Conservation (phyloP, 1,140 invertebrate species). For the Papilio polytes region DNA sequence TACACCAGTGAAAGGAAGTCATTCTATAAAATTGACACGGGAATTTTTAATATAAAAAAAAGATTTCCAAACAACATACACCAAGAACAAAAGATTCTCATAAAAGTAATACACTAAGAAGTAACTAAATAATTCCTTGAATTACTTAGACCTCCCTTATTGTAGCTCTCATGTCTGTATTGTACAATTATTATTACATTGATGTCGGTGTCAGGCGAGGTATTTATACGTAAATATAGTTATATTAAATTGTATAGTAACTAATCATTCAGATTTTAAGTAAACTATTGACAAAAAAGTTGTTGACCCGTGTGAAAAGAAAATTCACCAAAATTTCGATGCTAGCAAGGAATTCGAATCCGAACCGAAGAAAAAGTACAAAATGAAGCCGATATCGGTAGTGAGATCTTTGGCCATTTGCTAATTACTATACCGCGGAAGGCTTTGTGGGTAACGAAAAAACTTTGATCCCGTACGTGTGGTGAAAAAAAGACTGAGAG, state of each 20-base stretch:
- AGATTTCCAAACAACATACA: too few species aligned
- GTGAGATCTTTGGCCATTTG: constrained; percentile 68
- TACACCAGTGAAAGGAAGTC: neutral
- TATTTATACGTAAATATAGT: neutral
- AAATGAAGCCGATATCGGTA: constrained; percentile 53
- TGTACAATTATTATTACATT: too few species aligned
- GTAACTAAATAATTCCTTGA: too few species aligned
- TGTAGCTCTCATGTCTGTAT: too few species aligned
- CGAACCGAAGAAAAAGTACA: constrained; percentile 46
- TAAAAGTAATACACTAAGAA: too few species aligned
- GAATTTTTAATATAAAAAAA: too few species aligned
- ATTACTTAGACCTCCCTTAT: too few species aligned
- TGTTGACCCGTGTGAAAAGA: neutral
- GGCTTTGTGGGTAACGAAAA: constrained; percentile 58
- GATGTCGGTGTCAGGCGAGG: too few species aligned
- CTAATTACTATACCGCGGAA: constrained; percentile 66
- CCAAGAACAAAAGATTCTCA: too few species aligned
- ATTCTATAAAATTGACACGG: too few species aligned
- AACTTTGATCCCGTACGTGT: constrained; percentile 49
- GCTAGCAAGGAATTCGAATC: constrained; percentile 40
- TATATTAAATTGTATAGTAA: neutral
- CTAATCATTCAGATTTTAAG: neutral
- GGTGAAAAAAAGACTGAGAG: constrained; percentile 14
- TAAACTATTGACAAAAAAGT: neutral
- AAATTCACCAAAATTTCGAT: constrained; percentile 9